Conservation (phyloP, 2,113 vertebrate genomes). For the Crotophaga sulcirostris region DNA sequence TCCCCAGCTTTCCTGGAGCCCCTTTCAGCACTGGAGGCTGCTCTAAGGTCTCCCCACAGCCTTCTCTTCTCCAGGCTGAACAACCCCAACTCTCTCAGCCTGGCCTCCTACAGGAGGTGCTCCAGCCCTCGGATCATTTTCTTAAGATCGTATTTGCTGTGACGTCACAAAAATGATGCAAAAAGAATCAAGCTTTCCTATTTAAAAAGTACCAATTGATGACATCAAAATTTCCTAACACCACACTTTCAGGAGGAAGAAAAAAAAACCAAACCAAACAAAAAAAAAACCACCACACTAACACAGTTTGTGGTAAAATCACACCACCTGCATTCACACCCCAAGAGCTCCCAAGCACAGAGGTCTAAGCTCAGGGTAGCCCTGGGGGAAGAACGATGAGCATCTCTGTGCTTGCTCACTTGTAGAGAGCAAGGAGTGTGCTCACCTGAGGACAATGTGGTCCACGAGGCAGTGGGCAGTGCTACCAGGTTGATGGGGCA, state of each 20-base stretch:
- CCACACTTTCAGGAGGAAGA: background rate
- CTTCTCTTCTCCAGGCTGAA: too few species aligned
- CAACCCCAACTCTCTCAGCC: too few species aligned
- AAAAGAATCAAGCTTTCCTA: background rate
- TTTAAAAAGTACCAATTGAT: background rate
- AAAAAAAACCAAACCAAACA: too few species aligned
- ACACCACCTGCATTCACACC: background rate
- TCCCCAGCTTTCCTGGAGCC: too few species aligned
- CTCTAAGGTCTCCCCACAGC: too few species aligned
- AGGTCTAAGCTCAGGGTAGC: background rate
- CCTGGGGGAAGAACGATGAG: background rate
- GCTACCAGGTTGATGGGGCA: background rate
- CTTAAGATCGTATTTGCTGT: background rate
- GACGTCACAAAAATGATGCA: background rate
- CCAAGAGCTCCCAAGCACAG: background rate
- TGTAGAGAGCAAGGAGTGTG: fast-evolving
- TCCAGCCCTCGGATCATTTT: too few species aligned
- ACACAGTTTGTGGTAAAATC: background rate
- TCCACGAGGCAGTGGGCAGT: too few species aligned
- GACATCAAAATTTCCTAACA: background rate
- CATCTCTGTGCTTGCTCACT: background rate
- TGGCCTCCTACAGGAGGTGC: too few species aligned
- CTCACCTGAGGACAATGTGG: fast-evolving
- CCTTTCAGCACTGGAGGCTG: too few species aligned
- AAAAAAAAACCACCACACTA: background rate